These are phyloP conservation scores for Dynastes tityus DNA, from an alignment of 2,888 invertebrate species.

Conservation along the genomic window DNA sequence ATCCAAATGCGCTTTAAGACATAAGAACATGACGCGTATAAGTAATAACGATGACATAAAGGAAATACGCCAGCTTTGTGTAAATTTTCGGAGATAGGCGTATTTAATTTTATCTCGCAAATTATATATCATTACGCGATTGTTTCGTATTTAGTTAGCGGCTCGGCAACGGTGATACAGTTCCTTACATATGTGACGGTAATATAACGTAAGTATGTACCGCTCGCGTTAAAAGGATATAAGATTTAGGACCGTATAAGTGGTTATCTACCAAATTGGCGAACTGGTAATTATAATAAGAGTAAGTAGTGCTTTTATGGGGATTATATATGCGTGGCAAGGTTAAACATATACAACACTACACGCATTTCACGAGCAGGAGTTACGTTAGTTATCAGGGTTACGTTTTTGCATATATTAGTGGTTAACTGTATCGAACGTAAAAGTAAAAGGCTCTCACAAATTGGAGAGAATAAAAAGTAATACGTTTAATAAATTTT, in stretches of 20 bases:
- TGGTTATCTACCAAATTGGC: not conserved
- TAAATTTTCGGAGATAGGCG: slow-evolving; percentile 5
- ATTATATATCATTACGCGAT: slow-evolving; percentile 39
- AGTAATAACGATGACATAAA: not conserved
- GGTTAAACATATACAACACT: too few relatives aligned
- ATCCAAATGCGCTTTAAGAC: slow-evolving; percentile 7
- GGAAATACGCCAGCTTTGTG: slow-evolving; percentile 34
- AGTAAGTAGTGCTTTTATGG: not conserved
- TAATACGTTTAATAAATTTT: too few relatives aligned
- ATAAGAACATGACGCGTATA: not conserved
- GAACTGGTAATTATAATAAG: not conserved
- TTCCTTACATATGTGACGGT: slow-evolving; percentile 15
- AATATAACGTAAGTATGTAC: slow-evolving; percentile 11
- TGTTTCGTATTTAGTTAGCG: slow-evolving; percentile 9
- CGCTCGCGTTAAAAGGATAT: slow-evolving; percentile 6
- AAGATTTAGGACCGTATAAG: not conserved
- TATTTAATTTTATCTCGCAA: slow-evolving; percentile 22
- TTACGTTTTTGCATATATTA: too few relatives aligned
- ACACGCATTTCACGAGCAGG: too few relatives aligned
- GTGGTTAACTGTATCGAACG: too few relatives aligned
- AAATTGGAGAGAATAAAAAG: too few relatives aligned
- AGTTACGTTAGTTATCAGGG: too few relatives aligned
- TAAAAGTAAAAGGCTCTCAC: too few relatives aligned
- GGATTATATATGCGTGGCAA: not conserved
- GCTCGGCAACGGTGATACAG: not conserved